phyloP scores from a whole-genome alignment of 1,140 invertebrate genomes.

The Zaprionus kolodkinae region DNA sequence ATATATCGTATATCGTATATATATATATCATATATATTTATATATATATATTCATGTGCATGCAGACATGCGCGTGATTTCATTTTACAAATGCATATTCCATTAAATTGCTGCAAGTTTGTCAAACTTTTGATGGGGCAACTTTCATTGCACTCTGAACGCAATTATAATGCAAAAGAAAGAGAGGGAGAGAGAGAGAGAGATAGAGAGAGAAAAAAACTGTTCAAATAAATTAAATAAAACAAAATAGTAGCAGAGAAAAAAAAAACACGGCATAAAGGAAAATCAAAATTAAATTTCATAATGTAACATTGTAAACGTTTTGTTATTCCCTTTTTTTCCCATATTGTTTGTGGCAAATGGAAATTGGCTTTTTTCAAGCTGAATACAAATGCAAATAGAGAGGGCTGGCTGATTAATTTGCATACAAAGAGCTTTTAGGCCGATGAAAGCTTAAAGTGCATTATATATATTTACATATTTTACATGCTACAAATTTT shows the following conservation, averaged over 20 bases:
- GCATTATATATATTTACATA: background rate
- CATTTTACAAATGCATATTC: constrained; percentile 25
- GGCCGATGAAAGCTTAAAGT: background rate
- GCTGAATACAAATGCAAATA: background rate
- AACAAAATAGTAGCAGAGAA: background rate
- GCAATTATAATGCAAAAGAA: background rate
- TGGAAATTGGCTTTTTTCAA: background rate
- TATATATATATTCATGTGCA: constrained; percentile 3
- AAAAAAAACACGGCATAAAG: background rate
- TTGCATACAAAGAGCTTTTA: background rate
- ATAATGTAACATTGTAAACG: background rate
- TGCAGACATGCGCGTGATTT: constrained; percentile 15
- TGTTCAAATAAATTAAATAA: background rate
- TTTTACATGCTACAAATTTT: too few species aligned
- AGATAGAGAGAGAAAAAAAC: background rate
- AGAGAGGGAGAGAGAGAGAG: background rate
- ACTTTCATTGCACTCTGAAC: constrained; percentile 5
- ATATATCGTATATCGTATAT: background rate
- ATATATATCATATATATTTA: background rate
- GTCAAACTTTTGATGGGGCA: constrained; percentile 4
- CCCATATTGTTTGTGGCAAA: background rate
- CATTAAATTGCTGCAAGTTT: constrained; percentile 34
- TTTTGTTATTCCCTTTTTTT: background rate
- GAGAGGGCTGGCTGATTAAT: background rate
- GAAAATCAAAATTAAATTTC: constrained; percentile 5